phyloP scores from a whole-genome alignment of 2,888 invertebrate genomes.

The Allolobophora icterica region DNA sequence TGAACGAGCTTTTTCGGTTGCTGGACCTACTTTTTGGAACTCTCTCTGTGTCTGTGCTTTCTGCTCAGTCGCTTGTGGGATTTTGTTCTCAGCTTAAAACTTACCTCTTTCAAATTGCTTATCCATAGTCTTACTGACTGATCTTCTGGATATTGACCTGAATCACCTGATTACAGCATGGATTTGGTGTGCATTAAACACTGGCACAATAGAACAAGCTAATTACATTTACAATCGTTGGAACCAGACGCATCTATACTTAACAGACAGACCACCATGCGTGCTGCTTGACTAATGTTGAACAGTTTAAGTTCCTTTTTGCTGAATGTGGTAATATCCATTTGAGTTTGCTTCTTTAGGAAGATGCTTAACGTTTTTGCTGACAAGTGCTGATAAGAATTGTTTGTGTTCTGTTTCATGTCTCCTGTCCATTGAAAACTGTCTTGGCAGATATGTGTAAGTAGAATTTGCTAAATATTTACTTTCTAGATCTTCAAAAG shows the following conservation, averaged over 20 bases:
- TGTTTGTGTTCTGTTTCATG: slow-evolving; percentile 5
- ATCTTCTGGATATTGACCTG: too few species aligned
- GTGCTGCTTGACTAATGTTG: neutral
- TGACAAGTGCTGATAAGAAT: neutral
- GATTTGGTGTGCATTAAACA: too few species aligned
- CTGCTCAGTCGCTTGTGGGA: too few species aligned
- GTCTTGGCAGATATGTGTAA: neutral
- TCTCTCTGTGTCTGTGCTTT: too few species aligned
- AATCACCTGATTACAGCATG: too few species aligned
- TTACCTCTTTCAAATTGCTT: too few species aligned
- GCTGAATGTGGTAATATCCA: neutral
- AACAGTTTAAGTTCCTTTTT: neutral
- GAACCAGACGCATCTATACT: neutral
- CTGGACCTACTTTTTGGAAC: too few species aligned
- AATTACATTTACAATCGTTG: too few species aligned
- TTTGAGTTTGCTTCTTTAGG: neutral
- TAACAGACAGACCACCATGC: neutral
- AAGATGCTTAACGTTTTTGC: neutral
- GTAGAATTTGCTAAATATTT: neutral
- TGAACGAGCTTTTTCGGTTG: too few species aligned
- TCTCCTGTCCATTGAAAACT: neutral
- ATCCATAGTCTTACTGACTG: too few species aligned
- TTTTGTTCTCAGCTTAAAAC: too few species aligned
- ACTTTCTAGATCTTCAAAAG: neutral
- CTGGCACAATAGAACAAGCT: too few species aligned